These are phyloP conservation scores for Ophion ellenae DNA, from an alignment of 2,888 invertebrate genomes.

Conservation along the genomic window DNA sequence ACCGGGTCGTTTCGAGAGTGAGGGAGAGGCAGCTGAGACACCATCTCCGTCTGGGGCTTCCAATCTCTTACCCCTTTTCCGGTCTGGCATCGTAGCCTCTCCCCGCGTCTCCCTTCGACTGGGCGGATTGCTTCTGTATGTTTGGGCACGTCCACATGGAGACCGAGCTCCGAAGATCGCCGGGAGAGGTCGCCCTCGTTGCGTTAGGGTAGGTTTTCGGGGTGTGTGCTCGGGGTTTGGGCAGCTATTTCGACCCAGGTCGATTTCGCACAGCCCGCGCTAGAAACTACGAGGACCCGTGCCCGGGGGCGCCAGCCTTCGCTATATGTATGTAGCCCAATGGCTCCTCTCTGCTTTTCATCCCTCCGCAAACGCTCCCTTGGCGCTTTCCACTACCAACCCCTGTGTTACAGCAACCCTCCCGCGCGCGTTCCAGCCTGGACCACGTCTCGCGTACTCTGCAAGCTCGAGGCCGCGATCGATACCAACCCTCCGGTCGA, in stretches of 20 bases:
- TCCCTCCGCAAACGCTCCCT: slow-evolving; percentile 64
- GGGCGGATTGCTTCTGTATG: not conserved
- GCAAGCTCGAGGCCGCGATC: slow-evolving; percentile 64
- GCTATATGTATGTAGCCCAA: slow-evolving; percentile 13
- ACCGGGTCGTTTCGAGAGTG: slow-evolving; percentile 43
- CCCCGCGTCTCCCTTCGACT: slow-evolving; percentile 11
- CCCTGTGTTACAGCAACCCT: slow-evolving; percentile 45
- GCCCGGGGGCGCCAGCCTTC: slow-evolving; percentile 62
- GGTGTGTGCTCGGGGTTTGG: slow-evolving; percentile 61
- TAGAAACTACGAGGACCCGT: slow-evolving; percentile 39
- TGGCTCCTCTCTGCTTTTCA: slow-evolving; percentile 40
- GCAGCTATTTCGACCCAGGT: slow-evolving; percentile 61
- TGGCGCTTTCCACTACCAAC: slow-evolving; percentile 44
- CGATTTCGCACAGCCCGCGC: slow-evolving; percentile 62
- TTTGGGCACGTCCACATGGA: slow-evolving; percentile 56
- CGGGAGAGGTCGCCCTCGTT: slow-evolving; percentile 13
- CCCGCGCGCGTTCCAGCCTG: slow-evolving; percentile 49
- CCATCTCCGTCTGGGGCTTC: slow-evolving; percentile 41
- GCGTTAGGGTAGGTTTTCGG: slow-evolving; percentile 65
- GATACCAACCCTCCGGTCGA: slow-evolving; percentile 68
- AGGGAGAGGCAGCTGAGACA: slow-evolving; percentile 40
- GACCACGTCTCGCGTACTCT: slow-evolving; percentile 53
- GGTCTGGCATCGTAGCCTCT: slow-evolving; percentile 25
- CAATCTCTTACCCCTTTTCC: slow-evolving; percentile 62
- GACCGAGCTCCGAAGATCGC: slow-evolving; percentile 34